These are phyloP conservation scores for Acheta domesticus DNA, from an alignment of 2,888 invertebrate genomes.

Conservation along the genomic window DNA sequence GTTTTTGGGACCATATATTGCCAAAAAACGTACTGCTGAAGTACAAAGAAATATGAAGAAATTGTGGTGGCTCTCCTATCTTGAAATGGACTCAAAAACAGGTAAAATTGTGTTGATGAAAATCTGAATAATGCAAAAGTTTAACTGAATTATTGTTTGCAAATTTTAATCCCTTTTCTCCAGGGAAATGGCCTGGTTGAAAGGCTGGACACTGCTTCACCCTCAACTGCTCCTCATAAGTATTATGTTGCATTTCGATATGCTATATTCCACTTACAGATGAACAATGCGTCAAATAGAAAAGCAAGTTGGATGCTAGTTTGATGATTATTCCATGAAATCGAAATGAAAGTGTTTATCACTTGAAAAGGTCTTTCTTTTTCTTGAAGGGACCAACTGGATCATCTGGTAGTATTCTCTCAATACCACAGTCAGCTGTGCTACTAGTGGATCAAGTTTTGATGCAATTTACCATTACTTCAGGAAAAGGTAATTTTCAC, in stretches of 20 bases:
- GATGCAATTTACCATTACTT: conserved; percentile 85
- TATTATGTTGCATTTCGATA: conserved; percentile 93
- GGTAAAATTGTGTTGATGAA: conserved; percentile 36
- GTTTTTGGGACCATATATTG: conserved; percentile 76
- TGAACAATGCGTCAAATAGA: conserved; percentile 75
- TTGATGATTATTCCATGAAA: conserved; percentile 28
- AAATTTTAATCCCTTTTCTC: neutral
- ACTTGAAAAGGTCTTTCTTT: too few relatives aligned
- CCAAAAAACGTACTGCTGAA: conserved; percentile 76
- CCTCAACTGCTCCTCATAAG: conserved; percentile 85
- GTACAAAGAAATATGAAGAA: conserved; percentile 85
- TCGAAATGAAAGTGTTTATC: neutral
- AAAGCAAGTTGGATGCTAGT: conserved; percentile 52
- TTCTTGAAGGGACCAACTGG: conserved; percentile 67
- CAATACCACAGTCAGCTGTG: conserved; percentile 96
- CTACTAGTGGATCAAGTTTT: conserved; percentile 92
- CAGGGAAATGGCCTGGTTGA: conserved; percentile 73
- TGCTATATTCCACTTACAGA: conserved; percentile 84
- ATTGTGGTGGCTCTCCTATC: conserved; percentile 95
- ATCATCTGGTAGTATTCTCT: conserved; percentile 83
- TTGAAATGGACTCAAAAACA: conserved; percentile 88
- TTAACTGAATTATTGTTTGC: too few relatives aligned
- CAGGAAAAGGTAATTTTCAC: conserved; percentile 54
- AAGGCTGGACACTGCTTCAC: conserved; percentile 71
- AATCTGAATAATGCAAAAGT: too few relatives aligned